phyloP scores from a whole-genome alignment of 1,140 invertebrate species.

The Andricus grossulariae region DNA sequence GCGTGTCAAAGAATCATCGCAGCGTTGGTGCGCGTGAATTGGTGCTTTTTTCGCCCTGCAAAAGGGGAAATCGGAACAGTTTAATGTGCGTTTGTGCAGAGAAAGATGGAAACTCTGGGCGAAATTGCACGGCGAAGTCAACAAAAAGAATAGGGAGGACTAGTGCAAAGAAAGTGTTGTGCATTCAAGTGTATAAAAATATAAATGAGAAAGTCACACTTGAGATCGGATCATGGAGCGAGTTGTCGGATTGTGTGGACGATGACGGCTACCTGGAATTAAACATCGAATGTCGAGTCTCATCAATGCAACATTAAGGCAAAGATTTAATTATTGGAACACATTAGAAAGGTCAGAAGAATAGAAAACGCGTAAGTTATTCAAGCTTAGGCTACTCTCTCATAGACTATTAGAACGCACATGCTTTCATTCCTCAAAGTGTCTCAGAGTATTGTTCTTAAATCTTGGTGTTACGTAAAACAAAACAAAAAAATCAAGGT shows the following conservation, averaged over 20 bases:
- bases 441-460: neutral
- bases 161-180: slow-evolving; percentile 5
- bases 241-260: neutral
- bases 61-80: neutral
- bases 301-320: no score
- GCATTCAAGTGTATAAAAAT: slow-evolving; percentile 2
- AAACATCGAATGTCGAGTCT: neutral
- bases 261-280: neutral
- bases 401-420: neutral
- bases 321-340: no score
- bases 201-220: neutral
- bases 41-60: slow-evolving; percentile 19
- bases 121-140: neutral
- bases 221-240: slow-evolving; percentile 5
- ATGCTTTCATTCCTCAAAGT: neutral
- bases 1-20: slow-evolving; percentile 54
- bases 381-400: neutral
- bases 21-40: slow-evolving; percentile 33
- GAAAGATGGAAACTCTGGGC: slow-evolving; percentile 16
- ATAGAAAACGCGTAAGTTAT: neutral
- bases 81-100: neutral
- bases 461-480: slow-evolving; percentile 1
- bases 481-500: slow-evolving; percentile 15
- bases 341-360: no score
- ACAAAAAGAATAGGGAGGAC: slow-evolving; percentile 10